A percentile compares a stretch with the other conserved stretches of the same genome.
Conservation (phyloP, 2,888 invertebrate species). For the Ochropacha duplaris region DNA sequence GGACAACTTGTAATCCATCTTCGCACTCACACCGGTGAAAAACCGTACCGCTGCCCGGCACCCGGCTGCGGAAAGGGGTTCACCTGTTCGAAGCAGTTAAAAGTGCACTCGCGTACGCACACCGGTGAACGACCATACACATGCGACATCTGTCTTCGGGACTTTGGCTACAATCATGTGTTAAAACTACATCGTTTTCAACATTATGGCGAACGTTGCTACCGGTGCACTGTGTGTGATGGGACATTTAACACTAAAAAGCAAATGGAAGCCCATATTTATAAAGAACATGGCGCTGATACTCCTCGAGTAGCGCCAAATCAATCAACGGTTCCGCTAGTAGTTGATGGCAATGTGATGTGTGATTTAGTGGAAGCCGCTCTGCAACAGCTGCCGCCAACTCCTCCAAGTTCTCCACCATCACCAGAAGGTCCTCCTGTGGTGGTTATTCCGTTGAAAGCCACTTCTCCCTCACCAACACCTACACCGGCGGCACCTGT, state of each 20-base stretch:
- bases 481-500: conserved; percentile 79
- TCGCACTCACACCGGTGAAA: conserved; percentile 94
- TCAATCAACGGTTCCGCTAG: conserved; percentile 53
- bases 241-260: conserved; percentile 96
- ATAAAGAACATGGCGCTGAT: conserved; percentile 81
- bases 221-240: conserved; percentile 95
- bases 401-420: conserved; percentile 83
- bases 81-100: conserved; percentile 95
- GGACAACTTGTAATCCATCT: conserved; percentile 96
- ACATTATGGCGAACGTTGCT: conserved; percentile 95
- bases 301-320: conserved; percentile 62
- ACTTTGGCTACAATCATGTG: conserved; percentile 96
- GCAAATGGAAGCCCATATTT: conserved; percentile 94
- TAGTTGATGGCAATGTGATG: conserved; percentile 64
- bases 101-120: conserved; percentile 95
- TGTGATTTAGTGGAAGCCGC: conserved; percentile 74
- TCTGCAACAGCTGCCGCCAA: conserved; percentile 79
- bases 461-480: conserved; percentile 53
- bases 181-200: conserved; percentile 94
- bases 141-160: conserved; percentile 95
- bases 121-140: conserved; percentile 96
- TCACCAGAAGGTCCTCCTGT: conserved; percentile 70
- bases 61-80: conserved; percentile 95
- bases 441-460: conserved; percentile 46
- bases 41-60: conserved; percentile 91